phyloP scores from a whole-genome alignment of 2,113 vertebrate genomes.

The Chloroceryle aenea region DNA sequence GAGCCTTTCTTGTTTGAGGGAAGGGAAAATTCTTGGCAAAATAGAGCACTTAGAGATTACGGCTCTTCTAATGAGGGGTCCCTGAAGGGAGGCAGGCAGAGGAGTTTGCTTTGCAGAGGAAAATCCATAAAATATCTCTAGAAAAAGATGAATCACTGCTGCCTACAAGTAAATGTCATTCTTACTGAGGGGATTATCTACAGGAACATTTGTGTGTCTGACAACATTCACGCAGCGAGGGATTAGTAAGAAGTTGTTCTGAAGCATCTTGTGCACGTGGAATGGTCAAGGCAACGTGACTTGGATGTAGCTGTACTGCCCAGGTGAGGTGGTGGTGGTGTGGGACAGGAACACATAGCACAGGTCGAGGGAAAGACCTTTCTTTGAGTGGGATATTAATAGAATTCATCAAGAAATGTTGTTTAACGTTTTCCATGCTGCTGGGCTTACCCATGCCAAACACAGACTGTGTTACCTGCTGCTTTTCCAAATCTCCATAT shows the following conservation, averaged over 20 bases:
- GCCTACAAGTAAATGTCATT: background rate
- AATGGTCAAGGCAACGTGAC: background rate
- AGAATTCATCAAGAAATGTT: background rate
- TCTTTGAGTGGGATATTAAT: background rate
- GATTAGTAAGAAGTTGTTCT: background rate
- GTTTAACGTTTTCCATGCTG: background rate
- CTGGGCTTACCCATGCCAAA: background rate
- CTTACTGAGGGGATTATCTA: background rate
- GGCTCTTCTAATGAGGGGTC: background rate
- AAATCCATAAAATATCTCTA: background rate
- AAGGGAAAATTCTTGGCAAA: background rate
- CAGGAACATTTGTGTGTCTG: background rate
- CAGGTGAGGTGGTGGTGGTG: background rate
- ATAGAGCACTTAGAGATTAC: background rate
- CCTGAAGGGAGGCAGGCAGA: background rate
- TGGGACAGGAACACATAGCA: background rate
- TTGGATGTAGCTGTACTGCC: background rate
- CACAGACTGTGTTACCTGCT: background rate
- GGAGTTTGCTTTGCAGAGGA: background rate
- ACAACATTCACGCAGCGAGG: background rate
- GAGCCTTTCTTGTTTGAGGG: background rate
- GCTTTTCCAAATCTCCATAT: background rate
- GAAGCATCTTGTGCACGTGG: background rate
- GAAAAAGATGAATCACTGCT: background rate
- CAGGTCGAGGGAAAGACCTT: background rate